Percentiles rank a stretch among this genome's conserved stretches.
Conservation (phyloP, 2,797 vertebrate species). For the Fratercula arctica region DNA sequence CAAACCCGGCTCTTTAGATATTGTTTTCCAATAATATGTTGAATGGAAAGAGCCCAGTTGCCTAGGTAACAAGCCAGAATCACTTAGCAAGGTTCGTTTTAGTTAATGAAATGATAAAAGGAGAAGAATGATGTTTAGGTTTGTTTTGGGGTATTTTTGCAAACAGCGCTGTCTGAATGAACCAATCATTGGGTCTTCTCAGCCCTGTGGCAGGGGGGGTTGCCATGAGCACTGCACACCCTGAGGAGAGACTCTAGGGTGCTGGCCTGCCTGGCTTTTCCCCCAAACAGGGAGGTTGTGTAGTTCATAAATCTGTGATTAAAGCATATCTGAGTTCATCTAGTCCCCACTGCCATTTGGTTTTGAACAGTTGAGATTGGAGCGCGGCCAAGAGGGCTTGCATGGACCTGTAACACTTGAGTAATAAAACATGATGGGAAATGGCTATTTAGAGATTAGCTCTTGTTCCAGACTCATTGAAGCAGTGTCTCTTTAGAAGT, state of each 20-base stretch:
- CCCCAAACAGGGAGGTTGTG: rapidly evolving
- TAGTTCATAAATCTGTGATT: not conserved
- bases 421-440: not conserved
- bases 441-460: not conserved
- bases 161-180: not conserved
- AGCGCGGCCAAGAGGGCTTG: rapidly evolving
- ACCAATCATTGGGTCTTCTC: not conserved
- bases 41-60: not conserved
- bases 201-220: not conserved
- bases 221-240: rapidly evolving
- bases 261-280: not conserved
- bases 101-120: not conserved
- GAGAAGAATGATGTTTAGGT: no score
- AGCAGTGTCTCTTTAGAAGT: not conserved
- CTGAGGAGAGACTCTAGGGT: not conserved
- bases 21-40: not conserved
- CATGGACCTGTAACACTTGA: not conserved
- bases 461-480: not conserved
- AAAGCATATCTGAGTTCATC: rapidly evolving
- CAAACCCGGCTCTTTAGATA: not conserved
- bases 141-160: not conserved
- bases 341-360: no score
- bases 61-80: not conserved
- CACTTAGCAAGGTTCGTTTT: not conserved
- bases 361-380: not conserved